phyloP scores from a whole-genome alignment of 2,113 vertebrate genomes.

The Podocnemis expansa region DNA sequence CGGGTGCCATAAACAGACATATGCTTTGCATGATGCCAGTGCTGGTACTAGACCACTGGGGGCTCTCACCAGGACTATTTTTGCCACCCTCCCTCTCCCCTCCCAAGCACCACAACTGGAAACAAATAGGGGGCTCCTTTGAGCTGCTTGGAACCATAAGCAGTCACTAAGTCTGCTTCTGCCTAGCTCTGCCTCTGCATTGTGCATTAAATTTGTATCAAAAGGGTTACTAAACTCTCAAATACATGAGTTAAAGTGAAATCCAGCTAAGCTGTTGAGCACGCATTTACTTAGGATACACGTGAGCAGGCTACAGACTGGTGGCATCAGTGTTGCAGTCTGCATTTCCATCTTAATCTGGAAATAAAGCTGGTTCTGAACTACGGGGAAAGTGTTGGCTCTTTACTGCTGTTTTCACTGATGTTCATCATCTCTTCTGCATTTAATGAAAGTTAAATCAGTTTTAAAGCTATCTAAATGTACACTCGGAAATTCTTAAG shows the following conservation, averaged over 20 bases:
- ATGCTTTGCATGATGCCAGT: background rate
- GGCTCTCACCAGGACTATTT: background rate
- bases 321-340: background rate
- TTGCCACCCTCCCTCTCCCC: no score
- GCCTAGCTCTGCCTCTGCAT: background rate
- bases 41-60: background rate
- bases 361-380: background rate
- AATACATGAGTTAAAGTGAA: background rate
- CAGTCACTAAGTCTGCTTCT: background rate
- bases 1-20: background rate
- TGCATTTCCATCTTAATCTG: background rate
- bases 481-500: background rate
- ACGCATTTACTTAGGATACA: background rate
- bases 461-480: background rate
- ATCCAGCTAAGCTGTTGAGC: background rate
- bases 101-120: background rate
- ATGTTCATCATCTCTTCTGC: background rate
- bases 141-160: no score
- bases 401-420: background rate
- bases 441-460: background rate
- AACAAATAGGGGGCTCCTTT: background rate
- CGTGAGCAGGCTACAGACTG: background rate
- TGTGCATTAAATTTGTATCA: background rate
- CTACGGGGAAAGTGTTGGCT: accelerated
- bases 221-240: background rate